phyloP scores from a whole-genome alignment of 2,888 invertebrate genomes.

The Diplolepis rosae region DNA sequence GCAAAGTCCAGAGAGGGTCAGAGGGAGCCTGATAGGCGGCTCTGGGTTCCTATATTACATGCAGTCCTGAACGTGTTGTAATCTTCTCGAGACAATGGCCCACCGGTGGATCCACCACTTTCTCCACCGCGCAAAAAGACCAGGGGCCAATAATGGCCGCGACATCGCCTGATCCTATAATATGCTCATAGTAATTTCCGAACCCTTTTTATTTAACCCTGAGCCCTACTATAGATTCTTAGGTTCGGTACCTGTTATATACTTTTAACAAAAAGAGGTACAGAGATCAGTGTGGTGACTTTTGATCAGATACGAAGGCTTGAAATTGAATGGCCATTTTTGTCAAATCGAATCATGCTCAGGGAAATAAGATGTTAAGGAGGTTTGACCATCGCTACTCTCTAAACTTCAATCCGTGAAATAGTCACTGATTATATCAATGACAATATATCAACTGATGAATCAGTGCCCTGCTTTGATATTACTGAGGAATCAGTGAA shows the following conservation, averaged over 20 bases:
- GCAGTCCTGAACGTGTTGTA: slow-evolving; percentile 72
- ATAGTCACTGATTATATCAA: too few species aligned
- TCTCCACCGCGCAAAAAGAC: slow-evolving; percentile 63
- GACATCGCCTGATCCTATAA: slow-evolving; percentile 56
- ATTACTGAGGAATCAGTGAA: too few species aligned
- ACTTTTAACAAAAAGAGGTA: neutral
- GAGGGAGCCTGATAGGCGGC: slow-evolving; percentile 50
- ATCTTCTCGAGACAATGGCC: slow-evolving; percentile 73
- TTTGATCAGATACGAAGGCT: neutral
- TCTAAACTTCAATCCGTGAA: too few species aligned
- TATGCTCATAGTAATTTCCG: neutral
- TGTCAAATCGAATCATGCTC: neutral
- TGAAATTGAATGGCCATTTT: neutral
- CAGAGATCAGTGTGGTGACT: neutral
- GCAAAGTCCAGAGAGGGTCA: slow-evolving; percentile 47
- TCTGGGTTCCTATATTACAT: slow-evolving; percentile 69
- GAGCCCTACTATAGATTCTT: neutral
- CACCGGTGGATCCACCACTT: slow-evolving; percentile 60
- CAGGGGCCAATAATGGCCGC: slow-evolving; percentile 69
- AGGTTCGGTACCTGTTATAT: neutral
- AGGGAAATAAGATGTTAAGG: neutral
- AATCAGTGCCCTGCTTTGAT: too few species aligned
- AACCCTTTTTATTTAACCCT: neutral
- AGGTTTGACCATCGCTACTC: too few species aligned
- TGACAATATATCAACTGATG: too few species aligned